Conservation (phyloP, 2,888 invertebrate species). For the Lasioglossum leucozonium region DNA sequence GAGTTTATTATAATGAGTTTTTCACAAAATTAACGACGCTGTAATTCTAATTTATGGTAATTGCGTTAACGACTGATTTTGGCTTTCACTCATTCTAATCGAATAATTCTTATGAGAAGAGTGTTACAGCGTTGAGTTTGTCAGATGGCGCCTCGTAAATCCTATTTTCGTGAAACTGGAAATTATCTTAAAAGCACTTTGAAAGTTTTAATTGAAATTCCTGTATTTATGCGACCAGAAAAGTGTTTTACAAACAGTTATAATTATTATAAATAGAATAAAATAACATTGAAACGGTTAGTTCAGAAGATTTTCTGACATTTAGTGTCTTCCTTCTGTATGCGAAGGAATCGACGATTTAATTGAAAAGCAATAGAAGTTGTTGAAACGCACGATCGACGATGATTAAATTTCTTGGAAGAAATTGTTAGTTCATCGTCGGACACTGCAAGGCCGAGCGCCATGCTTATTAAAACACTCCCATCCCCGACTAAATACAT, state of each 20-base stretch:
- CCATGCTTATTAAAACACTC: not conserved
- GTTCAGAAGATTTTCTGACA: no score
- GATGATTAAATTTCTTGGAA: not conserved
- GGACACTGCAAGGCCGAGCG: not conserved
- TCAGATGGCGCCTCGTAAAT: not conserved
- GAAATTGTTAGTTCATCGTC: not conserved
- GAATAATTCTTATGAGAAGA: not conserved
- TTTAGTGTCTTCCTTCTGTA: no score
- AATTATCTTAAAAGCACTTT: not conserved
- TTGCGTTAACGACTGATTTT: not conserved
- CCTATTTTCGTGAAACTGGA: not conserved
- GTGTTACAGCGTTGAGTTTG: not conserved
- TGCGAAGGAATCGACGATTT: not conserved
- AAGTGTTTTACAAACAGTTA: no score
- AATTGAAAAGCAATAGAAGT: not conserved
- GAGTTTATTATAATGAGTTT: not conserved
- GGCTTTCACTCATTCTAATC: not conserved
- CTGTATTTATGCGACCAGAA: not conserved
- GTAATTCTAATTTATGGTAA: slow-evolving; percentile 8
- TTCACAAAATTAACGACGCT: not conserved
- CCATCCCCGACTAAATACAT: not conserved
- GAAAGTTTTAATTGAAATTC: not conserved
- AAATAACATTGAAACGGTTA: not conserved
- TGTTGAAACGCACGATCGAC: not conserved
- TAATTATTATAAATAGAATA: not conserved